These are phyloP conservation scores for Drosophila subobscura DNA, from an alignment of 1,140 invertebrate species.

Conservation along the genomic window DNA sequence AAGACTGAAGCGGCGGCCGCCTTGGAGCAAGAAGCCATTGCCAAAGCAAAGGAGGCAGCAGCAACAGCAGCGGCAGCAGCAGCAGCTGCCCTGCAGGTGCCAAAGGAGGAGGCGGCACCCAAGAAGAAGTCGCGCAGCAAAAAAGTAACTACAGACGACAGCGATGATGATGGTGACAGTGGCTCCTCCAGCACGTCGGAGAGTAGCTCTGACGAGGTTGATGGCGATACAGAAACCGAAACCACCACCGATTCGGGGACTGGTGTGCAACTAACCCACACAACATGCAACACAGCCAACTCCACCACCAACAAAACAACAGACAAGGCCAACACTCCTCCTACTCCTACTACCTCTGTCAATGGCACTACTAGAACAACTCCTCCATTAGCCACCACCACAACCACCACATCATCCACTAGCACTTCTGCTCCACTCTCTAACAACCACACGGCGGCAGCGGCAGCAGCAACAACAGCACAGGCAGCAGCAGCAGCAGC, in stretches of 20 bases:
- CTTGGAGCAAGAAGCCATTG: slow-evolving; percentile 65
- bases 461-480: slow-evolving; percentile 36
- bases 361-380: slow-evolving; percentile 20
- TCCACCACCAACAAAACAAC: slow-evolving; percentile 42
- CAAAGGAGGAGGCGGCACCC: slow-evolving; percentile 46
- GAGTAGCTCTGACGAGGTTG: slow-evolving; percentile 73
- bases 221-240: slow-evolving; percentile 41
- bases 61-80: slow-evolving; percentile 55
- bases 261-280: slow-evolving; percentile 70
- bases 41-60: slow-evolving; percentile 29
- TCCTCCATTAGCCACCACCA: slow-evolving; percentile 31
- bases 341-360: slow-evolving; percentile 8
- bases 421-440: slow-evolving; percentile 55
- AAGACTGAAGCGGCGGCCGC: slow-evolving; percentile 61
- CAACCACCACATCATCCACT: slow-evolving; percentile 38
- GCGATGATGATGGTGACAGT: slow-evolving; percentile 48
- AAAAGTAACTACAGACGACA: slow-evolving; percentile 82
- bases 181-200: slow-evolving; percentile 59
- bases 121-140: slow-evolving; percentile 74
- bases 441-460: slow-evolving; percentile 62
- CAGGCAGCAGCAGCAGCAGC: slow-evolving; percentile 26
- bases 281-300: slow-evolving; percentile 29
- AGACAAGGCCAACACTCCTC: slow-evolving; percentile 48
- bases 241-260: slow-evolving; percentile 26
- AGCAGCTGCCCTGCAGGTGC: slow-evolving; percentile 11